phyloP scores from a whole-genome alignment of 2,888 invertebrate genomes.

The Maniola hyperantus region DNA sequence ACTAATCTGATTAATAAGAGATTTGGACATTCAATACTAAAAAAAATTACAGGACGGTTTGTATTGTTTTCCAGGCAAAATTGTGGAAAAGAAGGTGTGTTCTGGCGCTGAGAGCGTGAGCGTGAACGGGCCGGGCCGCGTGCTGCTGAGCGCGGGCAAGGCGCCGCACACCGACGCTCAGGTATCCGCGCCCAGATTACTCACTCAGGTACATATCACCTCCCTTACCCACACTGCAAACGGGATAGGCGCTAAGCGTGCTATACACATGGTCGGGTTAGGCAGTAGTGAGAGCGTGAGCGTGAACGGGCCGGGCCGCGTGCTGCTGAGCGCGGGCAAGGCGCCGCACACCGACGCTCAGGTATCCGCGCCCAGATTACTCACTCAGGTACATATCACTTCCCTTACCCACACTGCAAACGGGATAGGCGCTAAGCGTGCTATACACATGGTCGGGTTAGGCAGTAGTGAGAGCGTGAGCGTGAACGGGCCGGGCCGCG shows the following conservation, averaged over 20 bases:
- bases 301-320: constrained; percentile 72
- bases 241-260: too few species aligned
- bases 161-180: constrained; percentile 76
- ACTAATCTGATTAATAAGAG: too few species aligned
- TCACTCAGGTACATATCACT: constrained; percentile 73
- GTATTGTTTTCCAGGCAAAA: constrained; percentile 77
- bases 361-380: constrained; percentile 81
- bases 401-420: background rate
- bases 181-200: constrained; percentile 81
- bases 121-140: constrained; percentile 72
- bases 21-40: too few species aligned
- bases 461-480: constrained; percentile 48
- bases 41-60: too few species aligned
- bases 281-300: constrained; percentile 48
- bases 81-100: constrained; percentile 85
- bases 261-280: too few species aligned
- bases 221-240: background rate
- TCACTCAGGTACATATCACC: constrained; percentile 73
- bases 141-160: constrained; percentile 65
- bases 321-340: constrained; percentile 65
- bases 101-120: constrained; percentile 69
- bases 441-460: too few species aligned
- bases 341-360: constrained; percentile 76
- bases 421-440: too few species aligned
- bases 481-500: constrained; percentile 72